These are phyloP conservation scores for Pocillopora damicornis DNA, from an alignment of 64 coral and sea anemone genomes.

Conservation along the genomic window DNA sequence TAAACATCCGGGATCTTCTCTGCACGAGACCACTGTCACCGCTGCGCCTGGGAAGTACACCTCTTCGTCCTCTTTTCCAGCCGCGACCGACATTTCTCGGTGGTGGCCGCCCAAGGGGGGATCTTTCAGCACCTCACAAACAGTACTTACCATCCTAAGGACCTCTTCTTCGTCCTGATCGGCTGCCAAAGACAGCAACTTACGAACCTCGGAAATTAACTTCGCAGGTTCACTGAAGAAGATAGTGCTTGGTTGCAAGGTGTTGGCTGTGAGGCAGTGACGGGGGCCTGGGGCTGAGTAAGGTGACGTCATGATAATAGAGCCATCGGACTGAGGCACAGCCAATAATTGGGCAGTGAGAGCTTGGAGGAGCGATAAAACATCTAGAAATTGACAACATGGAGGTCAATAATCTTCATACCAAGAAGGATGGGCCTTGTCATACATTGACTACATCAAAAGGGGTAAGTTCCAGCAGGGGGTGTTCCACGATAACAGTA, in stretches of 20 bases:
- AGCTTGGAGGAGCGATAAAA: conserved; percentile 16
- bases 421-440: not conserved
- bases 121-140: conserved; percentile 69
- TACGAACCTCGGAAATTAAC: conserved; percentile 34
- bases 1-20: conserved; percentile 50
- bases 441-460: no score
- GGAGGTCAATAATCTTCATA: not conserved
- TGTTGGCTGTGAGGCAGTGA: conserved; percentile 53
- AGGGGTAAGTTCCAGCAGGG: no score
- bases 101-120: conserved; percentile 16
- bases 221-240: conserved; percentile 60
- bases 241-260: conserved; percentile 65
- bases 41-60: conserved; percentile 62
- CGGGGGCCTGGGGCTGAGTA: conserved; percentile 57
- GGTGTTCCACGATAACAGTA: no score
- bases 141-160: conserved; percentile 35
- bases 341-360: conserved; percentile 45
- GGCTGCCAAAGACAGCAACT: conserved; percentile 24
- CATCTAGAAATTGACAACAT: not conserved
- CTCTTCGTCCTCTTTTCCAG: conserved; percentile 51
- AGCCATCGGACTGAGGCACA: conserved; percentile 52
- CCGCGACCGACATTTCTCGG: conserved; percentile 48
- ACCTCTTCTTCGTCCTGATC: conserved; percentile 38
- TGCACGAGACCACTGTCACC: conserved; percentile 75
- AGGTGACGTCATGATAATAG: conserved; percentile 16